Percentiles rank a stretch among this genome's conserved stretches.
phyloP scores from a whole-genome alignment of 2,797 vertebrate species.

The Triplophysa yarkandensis region DNA sequence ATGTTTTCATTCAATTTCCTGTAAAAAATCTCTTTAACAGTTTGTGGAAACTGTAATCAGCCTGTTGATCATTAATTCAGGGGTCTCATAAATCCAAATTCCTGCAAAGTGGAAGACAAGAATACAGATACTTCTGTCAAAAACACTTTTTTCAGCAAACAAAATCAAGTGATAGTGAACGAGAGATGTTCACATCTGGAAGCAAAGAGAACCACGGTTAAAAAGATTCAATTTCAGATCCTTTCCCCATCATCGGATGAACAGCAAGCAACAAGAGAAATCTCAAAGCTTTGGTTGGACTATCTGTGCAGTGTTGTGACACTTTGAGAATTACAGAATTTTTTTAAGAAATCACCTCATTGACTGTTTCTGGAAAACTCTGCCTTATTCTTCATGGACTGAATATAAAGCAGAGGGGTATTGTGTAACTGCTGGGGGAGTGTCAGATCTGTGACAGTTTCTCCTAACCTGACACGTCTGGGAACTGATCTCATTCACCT shows the following conservation, averaged over 20 bases:
- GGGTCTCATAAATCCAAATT: conserved; percentile 52
- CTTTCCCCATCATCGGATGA: conserved; percentile 53
- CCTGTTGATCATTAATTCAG: conserved; percentile 53
- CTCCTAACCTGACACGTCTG: conserved; percentile 75
- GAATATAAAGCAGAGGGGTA: conserved; percentile 68
- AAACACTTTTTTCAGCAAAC: conserved; percentile 31
- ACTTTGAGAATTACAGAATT: conserved; percentile 65
- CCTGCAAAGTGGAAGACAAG: conserved; percentile 10
- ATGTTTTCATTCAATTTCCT: neutral
- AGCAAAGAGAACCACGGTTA: conserved; percentile 57
- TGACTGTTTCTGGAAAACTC: conserved; percentile 69
- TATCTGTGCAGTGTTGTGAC: conserved; percentile 63
- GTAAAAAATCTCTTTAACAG: neutral
- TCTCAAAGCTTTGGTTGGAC: conserved; percentile 48
- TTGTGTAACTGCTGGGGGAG: conserved; percentile 58
- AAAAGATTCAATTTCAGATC: conserved; percentile 66
- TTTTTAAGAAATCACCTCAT: conserved; percentile 72
- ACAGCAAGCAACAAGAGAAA: conserved; percentile 50
- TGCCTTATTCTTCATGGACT: conserved; percentile 68
- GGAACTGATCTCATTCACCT: conserved; percentile 76
- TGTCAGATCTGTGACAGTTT: conserved; percentile 70
- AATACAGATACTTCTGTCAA: conserved; percentile 27
- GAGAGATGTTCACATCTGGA: conserved; percentile 61
- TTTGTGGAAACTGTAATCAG: conserved; percentile 18
- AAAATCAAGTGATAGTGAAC: conserved; percentile 38